A percentile compares a stretch with the other conserved stretches of the same genome.
These are phyloP conservation scores for Alloplasta piceator DNA, from an alignment of 2,888 invertebrate genomes.

Conservation along the genomic window DNA sequence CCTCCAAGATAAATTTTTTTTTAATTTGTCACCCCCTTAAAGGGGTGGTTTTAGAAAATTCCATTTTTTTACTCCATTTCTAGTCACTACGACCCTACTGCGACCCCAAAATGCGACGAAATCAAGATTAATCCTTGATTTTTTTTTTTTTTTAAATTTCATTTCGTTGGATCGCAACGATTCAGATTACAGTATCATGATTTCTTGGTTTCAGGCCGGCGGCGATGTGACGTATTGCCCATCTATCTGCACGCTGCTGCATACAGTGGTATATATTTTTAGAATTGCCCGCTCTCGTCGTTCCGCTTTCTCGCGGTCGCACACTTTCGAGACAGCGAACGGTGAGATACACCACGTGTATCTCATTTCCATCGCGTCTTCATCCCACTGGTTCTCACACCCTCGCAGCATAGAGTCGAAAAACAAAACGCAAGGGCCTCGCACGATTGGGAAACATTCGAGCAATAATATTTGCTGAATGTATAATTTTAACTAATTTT, in stretches of 20 bases:
- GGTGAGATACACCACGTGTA: slow-evolving; percentile 52
- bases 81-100: too few species aligned
- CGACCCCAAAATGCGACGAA: too few species aligned
- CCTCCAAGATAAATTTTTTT: too few species aligned
- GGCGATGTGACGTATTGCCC: slow-evolving; percentile 50
- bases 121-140: too few species aligned
- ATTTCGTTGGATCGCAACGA: too few species aligned
- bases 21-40: too few species aligned
- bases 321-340: slow-evolving; percentile 55
- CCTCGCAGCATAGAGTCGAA: background rate
- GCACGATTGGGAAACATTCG: slow-evolving; percentile 1
- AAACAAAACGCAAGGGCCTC: background rate
- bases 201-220: slow-evolving; percentile 6
- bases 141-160: too few species aligned
- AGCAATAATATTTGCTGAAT: background rate
- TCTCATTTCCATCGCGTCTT: slow-evolving; percentile 29
- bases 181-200: too few species aligned
- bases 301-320: slow-evolving; percentile 49
- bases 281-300: slow-evolving; percentile 46
- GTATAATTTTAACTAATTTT: background rate
- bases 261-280: slow-evolving; percentile 58
- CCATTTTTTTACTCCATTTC: too few species aligned
- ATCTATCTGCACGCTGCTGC: slow-evolving; percentile 49
- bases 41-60: too few species aligned
- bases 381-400: background rate